Percentiles rank a stretch among this genome's conserved stretches.
Conservation (phyloP, 2,888 invertebrate genomes). For the Pollenia griseotomentosa region DNA sequence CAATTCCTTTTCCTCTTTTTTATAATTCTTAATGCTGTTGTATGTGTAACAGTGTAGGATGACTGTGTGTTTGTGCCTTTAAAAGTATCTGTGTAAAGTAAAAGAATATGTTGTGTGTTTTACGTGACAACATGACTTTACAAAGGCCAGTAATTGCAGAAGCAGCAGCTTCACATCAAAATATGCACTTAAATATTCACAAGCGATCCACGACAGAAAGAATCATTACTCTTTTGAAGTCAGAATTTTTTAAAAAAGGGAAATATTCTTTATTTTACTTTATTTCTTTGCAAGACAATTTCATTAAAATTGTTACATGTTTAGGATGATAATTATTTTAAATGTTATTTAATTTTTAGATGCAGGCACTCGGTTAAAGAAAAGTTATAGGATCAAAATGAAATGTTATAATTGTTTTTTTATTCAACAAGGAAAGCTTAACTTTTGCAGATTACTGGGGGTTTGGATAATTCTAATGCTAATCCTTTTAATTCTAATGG, state of each 20-base stretch:
- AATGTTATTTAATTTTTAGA: not conserved
- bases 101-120: constrained; percentile 54
- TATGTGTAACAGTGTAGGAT: constrained; percentile 28
- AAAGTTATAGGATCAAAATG: no score
- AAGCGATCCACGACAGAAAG: constrained; percentile 40
- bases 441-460: no score
- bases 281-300: constrained; percentile 5
- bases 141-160: constrained; percentile 55
- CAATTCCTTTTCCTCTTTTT: constrained; percentile 6
- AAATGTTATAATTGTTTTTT: no score
- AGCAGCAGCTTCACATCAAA: constrained; percentile 32
- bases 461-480: no score
- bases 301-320: constrained; percentile 11
- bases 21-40: not conserved
- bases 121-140: constrained; percentile 71
- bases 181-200: constrained; percentile 63
- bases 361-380: no score
- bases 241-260: constrained; percentile 5
- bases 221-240: constrained; percentile 44
- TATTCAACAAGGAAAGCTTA: no score
- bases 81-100: constrained; percentile 10
- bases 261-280: not conserved
- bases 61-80: not conserved
- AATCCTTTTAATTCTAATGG: no score
- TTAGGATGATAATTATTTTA: constrained; percentile 8